Conservation (phyloP, 2,113 vertebrate genomes). For the Potamarius usumacintae region DNA sequence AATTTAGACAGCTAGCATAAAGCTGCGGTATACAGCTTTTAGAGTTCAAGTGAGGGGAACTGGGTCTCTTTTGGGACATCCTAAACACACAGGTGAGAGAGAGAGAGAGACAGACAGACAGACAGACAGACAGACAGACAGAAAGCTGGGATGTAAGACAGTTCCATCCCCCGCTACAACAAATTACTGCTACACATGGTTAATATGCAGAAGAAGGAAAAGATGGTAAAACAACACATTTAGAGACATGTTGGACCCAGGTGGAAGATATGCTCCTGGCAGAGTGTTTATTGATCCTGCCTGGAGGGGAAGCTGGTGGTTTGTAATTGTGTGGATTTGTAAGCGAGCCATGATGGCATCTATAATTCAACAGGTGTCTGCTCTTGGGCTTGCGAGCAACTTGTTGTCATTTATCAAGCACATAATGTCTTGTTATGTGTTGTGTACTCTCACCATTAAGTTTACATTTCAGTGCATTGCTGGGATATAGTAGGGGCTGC, state of each 20-base stretch:
- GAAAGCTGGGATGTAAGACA: background rate
- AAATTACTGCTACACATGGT: background rate
- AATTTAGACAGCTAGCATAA: background rate
- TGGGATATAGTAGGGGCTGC: background rate
- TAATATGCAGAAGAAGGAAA: background rate
- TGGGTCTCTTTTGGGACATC: background rate
- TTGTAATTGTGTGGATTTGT: constrained; percentile 24
- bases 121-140: background rate
- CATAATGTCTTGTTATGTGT: background rate
- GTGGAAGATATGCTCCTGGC: background rate
- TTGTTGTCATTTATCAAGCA: constrained; percentile 1
- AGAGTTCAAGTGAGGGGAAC: background rate
- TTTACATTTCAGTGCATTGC: background rate
- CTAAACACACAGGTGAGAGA: background rate
- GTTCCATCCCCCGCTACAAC: background rate
- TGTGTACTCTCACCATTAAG: background rate
- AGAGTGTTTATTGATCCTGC: background rate
- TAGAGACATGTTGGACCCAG: background rate
- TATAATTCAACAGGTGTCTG: constrained; percentile 6
- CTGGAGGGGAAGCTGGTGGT: background rate
- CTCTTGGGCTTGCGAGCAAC: background rate
- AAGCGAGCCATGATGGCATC: constrained; percentile 4
- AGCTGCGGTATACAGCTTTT: background rate
- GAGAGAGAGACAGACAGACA: background rate
- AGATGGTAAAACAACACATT: constrained; percentile 11